Evolutionary conservation across 1,140 invertebrate genomes (phyloP).

Genomic region (Brachionus paranguensis): DNA sequence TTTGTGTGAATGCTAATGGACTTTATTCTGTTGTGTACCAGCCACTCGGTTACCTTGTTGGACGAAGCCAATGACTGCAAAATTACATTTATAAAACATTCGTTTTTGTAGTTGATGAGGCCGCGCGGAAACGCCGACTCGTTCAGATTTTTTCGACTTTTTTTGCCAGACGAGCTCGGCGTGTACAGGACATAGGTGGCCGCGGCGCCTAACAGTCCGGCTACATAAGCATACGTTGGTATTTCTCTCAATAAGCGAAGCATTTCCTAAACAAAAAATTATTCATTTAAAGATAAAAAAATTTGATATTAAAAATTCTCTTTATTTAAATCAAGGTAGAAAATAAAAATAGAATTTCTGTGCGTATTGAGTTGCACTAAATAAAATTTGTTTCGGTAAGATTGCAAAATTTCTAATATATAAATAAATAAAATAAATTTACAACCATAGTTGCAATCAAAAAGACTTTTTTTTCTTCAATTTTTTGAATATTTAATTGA

Average conservation of each 20-base stretch:
- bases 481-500: not conserved
- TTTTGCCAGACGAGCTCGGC: not conserved
- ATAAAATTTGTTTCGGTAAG: not conserved
- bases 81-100: constrained; percentile 39
- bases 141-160: not conserved
- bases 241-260: constrained; percentile 12
- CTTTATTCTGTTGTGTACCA: not conserved
- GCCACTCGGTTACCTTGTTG: constrained; percentile 23
- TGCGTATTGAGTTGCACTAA: not conserved
- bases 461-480: not conserved
- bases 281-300: not conserved
- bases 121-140: not conserved
- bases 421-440: not conserved
- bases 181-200: constrained; percentile 28
- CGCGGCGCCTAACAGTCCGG: not conserved
- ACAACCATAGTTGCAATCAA: not conserved
- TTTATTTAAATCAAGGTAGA: not conserved
- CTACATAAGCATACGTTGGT: constrained; percentile 31
- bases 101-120: constrained; percentile 38
- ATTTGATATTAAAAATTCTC: not conserved
- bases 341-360: not conserved
- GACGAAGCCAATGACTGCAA: constrained; percentile 34
- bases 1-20: not conserved
- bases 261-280: not conserved
- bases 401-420: not conserved